phyloP scores from a whole-genome alignment of 2,888 invertebrate genomes.

The Melinaea marsaeus region DNA sequence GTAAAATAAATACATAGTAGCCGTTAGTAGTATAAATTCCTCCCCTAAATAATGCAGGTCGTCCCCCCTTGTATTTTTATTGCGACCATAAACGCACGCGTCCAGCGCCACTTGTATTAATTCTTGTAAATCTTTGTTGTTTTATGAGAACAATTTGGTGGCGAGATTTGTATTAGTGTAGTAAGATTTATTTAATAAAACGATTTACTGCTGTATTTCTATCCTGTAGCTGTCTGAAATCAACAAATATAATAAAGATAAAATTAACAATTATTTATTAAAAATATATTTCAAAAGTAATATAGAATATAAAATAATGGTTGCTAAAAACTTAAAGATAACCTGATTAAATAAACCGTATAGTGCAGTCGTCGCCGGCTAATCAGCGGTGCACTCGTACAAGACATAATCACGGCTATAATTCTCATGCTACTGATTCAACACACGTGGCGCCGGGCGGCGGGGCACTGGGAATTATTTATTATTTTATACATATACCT shows the following conservation, averaged over 20 bases:
- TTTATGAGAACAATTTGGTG: conserved; percentile 12
- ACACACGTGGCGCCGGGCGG: conserved; percentile 21
- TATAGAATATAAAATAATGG: too few species aligned
- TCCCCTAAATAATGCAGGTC: conserved; percentile 26
- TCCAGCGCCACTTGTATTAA: conserved; percentile 18
- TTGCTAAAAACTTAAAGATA: too few species aligned
- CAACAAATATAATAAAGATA: too few species aligned
- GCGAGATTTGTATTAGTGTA: neutral
- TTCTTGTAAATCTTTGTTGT: conserved; percentile 26
- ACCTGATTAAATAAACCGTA: neutral
- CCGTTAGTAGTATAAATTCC: conserved; percentile 18
- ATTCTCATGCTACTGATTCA: conserved; percentile 25
- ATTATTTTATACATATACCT: neutral
- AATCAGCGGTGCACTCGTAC: conserved; percentile 23
- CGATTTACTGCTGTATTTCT: too few species aligned
- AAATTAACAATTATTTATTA: too few species aligned
- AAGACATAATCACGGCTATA: conserved; percentile 23
- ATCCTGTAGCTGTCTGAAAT: too few species aligned
- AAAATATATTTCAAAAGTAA: too few species aligned
- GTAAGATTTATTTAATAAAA: too few species aligned
- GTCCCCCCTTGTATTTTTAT: conserved; percentile 27
- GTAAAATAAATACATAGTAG: conserved; percentile 19
- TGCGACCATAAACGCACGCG: conserved; percentile 26
- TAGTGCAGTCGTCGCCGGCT: conserved; percentile 17
- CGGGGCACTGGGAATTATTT: neutral